These are phyloP conservation scores for Venustaconcha ellipsiformis DNA, from an alignment of 1,140 invertebrate species.

Conservation along the genomic window DNA sequence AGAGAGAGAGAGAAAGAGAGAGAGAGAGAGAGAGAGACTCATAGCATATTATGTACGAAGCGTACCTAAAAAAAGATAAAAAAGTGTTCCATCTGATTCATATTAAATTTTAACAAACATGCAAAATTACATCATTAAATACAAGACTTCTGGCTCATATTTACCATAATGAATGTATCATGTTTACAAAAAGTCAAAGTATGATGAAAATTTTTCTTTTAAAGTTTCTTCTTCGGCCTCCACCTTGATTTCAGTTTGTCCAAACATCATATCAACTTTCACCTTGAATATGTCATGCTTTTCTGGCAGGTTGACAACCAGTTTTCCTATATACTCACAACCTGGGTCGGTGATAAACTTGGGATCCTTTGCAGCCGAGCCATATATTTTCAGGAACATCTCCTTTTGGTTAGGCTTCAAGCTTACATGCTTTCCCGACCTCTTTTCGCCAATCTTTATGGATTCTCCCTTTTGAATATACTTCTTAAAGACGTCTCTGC, in stretches of 20 bases:
- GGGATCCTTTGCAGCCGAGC: constrained; percentile 30
- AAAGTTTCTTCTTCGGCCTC: constrained; percentile 33
- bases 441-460: constrained; percentile 22
- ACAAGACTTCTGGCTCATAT: background rate
- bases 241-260: constrained; percentile 46
- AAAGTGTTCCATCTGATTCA: no score
- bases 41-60: no score
- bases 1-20: no score
- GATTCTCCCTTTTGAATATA: constrained; percentile 28
- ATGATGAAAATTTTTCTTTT: constrained; percentile 26
- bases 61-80: no score
- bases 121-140: no score
- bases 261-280: constrained; percentile 48
- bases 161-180: background rate
- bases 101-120: no score
- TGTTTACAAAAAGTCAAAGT: constrained; percentile 40
- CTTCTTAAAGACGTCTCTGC: constrained; percentile 36
- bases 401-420: constrained; percentile 38
- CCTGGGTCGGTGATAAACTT: constrained; percentile 36
- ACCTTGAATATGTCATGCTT: constrained; percentile 32
- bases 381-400: constrained; percentile 43
- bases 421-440: constrained; percentile 27
- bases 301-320: constrained; percentile 42
- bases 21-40: no score
- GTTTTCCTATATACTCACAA: constrained; percentile 39